Percentiles rank a stretch among this genome's conserved stretches.
Evolutionary conservation across 2,888 invertebrate genomes (phyloP).

Genomic region (Macropis europaea): DNA sequence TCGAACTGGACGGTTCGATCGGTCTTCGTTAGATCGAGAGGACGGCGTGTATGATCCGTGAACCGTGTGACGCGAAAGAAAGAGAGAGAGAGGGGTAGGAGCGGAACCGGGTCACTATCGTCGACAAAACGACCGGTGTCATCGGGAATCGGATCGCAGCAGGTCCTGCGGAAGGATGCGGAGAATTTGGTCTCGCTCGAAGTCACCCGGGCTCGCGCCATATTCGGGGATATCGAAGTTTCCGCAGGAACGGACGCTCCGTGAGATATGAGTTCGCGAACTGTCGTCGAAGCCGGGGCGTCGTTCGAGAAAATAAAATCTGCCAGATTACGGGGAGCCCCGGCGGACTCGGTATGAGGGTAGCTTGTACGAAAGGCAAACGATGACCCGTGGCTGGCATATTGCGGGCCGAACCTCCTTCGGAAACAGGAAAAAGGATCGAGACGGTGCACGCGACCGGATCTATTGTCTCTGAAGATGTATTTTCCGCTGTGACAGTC

Average conservation of each 20-base stretch:
- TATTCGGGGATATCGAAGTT: conserved; percentile 66
- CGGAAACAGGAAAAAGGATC: not conserved
- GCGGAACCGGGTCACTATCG: conserved; percentile 31
- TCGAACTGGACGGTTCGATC: conserved; percentile 20
- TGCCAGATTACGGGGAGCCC: conserved; percentile 55
- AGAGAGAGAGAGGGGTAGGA: not conserved
- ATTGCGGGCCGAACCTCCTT: conserved; percentile 40
- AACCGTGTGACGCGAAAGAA: conserved; percentile 16
- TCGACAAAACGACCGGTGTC: conserved; percentile 48
- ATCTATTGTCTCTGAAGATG: conserved; percentile 34
- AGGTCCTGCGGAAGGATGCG: conserved; percentile 42
- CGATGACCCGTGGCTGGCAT: conserved; percentile 51
- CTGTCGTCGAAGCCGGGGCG: conserved; percentile 53
- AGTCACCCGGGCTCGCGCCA: conserved; percentile 33
- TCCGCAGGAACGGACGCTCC: conserved; percentile 62
- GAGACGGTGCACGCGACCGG: not conserved
- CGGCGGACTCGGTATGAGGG: conserved; percentile 34
- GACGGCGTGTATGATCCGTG: not conserved
- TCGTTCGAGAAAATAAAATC: conserved; percentile 61
- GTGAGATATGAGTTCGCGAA: conserved; percentile 67
- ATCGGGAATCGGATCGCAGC: conserved; percentile 35
- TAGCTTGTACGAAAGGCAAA: conserved; percentile 31
- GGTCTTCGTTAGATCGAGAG: conserved; percentile 30
- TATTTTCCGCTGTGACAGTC: not conserved
- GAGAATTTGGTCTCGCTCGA: conserved; percentile 49